Evolutionary conservation across 1,140 invertebrate genomes (phyloP).

Genomic region (Danaus melanippus): DNA sequence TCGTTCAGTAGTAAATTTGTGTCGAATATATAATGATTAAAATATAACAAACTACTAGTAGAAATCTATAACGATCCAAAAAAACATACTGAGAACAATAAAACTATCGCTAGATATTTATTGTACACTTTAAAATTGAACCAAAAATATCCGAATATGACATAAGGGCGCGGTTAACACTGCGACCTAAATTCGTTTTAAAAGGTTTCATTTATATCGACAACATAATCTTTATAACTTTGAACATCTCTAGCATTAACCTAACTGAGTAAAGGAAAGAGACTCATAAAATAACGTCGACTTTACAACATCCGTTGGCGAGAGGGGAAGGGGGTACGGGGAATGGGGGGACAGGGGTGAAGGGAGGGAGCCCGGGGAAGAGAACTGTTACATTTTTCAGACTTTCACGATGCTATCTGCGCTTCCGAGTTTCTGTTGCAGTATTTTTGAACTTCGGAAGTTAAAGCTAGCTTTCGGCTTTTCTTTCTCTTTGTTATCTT

Average conservation of each 20-base stretch:
- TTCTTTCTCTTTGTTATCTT: constrained; percentile 1
- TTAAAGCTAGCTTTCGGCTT: constrained; percentile 6
- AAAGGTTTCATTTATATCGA: background rate
- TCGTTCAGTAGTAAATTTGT: too few relatives aligned
- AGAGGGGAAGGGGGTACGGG: background rate
- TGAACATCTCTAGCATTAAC: constrained; percentile 3
- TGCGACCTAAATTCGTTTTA: too few relatives aligned
- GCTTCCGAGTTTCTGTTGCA: constrained; percentile 5
- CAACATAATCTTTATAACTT: background rate
- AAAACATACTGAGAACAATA: too few relatives aligned
- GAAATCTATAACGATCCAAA: too few relatives aligned
- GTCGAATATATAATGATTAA: too few relatives aligned
- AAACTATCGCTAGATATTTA: too few relatives aligned
- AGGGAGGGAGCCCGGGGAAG: background rate
- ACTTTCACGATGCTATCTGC: constrained; percentile 9
- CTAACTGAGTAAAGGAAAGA: constrained; percentile 17
- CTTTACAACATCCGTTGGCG: constrained; percentile 18
- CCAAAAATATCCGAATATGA: too few relatives aligned
- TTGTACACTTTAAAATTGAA: too few relatives aligned
- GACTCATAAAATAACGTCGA: constrained; percentile 22
- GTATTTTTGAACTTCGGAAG: constrained; percentile 10
- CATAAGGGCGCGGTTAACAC: too few relatives aligned
- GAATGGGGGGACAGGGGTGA: background rate
- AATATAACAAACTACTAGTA: too few relatives aligned
- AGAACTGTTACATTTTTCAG: constrained; percentile 1